These are phyloP conservation scores for Ornithoptera priamus DNA, from an alignment of 2,888 invertebrate species.

Conservation along the genomic window DNA sequence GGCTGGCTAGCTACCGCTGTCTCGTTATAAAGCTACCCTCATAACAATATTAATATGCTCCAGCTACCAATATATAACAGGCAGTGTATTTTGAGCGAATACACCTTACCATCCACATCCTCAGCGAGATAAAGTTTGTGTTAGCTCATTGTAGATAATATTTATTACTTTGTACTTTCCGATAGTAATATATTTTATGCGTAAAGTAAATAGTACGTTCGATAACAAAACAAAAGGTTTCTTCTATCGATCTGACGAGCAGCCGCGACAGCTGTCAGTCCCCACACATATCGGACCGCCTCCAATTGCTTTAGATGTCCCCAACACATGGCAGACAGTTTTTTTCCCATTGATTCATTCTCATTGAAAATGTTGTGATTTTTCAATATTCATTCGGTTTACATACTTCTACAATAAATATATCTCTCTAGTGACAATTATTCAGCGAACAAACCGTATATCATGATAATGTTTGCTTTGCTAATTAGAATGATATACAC, in stretches of 20 bases:
- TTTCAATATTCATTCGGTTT: not conserved
- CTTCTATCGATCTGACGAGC: slow-evolving; percentile 6
- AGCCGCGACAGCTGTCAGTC: slow-evolving; percentile 11
- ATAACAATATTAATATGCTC: not conserved
- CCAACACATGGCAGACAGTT: not conserved
- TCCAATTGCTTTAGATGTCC: not conserved
- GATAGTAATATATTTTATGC: not conserved
- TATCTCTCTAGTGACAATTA: no score
- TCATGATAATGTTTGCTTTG: no score
- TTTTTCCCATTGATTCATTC: not conserved
- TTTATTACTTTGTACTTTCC: not conserved
- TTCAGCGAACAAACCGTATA: no score
- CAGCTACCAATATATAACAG: not conserved
- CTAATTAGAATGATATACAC: no score
- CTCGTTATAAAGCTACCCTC: not conserved
- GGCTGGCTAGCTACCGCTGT: not conserved
- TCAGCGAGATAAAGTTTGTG: not conserved
- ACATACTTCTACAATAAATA: not conserved
- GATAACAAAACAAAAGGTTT: slow-evolving; percentile 1
- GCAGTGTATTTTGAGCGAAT: not conserved
- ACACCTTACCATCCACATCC: not conserved
- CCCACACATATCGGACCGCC: not conserved
- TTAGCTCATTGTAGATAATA: not conserved
- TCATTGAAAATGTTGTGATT: no score
- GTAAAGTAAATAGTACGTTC: not conserved